Base-by-base conservation (phyloP, 2,797 vertebrate genomes). In the Myotis planiceps region DNA sequence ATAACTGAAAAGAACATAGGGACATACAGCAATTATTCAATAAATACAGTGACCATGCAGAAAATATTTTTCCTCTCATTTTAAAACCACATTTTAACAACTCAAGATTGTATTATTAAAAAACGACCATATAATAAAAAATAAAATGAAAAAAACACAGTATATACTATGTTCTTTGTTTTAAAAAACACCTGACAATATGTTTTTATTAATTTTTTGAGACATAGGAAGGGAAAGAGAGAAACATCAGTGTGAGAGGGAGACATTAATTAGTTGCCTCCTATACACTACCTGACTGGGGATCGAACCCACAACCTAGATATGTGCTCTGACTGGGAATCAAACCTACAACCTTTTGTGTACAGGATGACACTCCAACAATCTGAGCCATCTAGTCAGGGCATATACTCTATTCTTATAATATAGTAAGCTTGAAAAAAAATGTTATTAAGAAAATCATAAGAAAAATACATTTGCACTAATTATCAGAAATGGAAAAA, bases 21-120 rank as follows among this genome's bases (percentile, higher is more conserved):
- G 15, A 49, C 29, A 85, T 25, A 53, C 5, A 81, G 53, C 21
- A 90, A 79, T 39, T 82, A 27, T 74, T 94, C 47, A 51, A 32
- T 18, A 79, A 79, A 78, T 34, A 81, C 15, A 51, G 9, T 93
- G 69, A 66, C 19, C 74, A 78, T 15, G 2, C 18, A 71, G 16
- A 80, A 93, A 79, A 74, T 23, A 83, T 39, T 66, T 90, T 76
- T 86, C 58, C 45, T 87, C 47, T 85, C 75, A 16, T 42, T 94
- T 92, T 78, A 96, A 92, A 90, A 58, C 5, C 15, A 27, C 60
- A 80, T 21, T 87, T 53, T 42, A 47, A 47, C 19, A 53, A 85
- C 19, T 95, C 47, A 84, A 74, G 25, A 90, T 16, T 72, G 16
- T 18, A 60, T 79, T 71, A 68, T 92, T 12, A 72, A 34, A 72